Conservation (phyloP, 1,140 invertebrate genomes). For the Calliphora vicina region DNA sequence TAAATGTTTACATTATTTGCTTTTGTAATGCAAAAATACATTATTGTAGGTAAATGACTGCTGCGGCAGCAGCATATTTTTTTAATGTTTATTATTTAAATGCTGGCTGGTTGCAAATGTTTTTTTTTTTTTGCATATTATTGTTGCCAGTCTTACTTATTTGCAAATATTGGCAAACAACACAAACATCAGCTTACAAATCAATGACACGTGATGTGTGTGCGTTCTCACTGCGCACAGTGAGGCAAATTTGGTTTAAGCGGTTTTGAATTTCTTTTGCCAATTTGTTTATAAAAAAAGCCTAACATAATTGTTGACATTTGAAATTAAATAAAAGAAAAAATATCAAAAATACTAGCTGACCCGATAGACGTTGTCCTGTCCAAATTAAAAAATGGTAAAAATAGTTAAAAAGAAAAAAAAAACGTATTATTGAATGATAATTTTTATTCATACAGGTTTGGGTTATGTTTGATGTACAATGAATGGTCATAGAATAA, state of each 20-base stretch:
- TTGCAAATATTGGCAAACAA: conserved; percentile 29
- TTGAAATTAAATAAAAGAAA: no score
- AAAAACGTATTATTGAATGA: no score
- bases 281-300: no score
- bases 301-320: no score
- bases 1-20: conserved; percentile 31
- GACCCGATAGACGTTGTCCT: no score
- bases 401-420: no score
- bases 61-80: background rate
- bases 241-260: background rate
- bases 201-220: background rate
- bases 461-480: no score
- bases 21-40: background rate
- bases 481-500: no score
- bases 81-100: conserved; percentile 8
- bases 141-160: background rate
- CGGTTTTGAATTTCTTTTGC: no score
- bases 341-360: no score
- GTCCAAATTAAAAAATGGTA: no score
- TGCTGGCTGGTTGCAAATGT: background rate
- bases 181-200: background rate
- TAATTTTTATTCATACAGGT: no score
- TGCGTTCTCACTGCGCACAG: background rate
- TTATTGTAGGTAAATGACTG: background rate
- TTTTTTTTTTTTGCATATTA: background rate